These are phyloP conservation scores for Syncerus caffer DNA, from an alignment of 2,797 vertebrate species.

Conservation along the genomic window DNA sequence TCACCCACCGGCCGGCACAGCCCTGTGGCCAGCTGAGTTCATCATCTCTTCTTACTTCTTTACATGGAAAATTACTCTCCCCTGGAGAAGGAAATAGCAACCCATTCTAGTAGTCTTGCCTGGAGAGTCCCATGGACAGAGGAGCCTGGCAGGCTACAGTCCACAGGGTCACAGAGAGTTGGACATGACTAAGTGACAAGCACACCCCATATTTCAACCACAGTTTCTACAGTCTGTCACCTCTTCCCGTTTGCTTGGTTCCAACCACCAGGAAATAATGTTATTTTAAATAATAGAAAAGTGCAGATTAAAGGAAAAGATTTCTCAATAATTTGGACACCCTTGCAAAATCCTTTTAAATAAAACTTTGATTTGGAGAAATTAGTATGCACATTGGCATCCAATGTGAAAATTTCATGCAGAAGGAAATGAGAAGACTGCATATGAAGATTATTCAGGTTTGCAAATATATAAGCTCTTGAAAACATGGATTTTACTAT, in stretches of 20 bases:
- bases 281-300: constrained; percentile 19
- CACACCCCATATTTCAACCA: neutral
- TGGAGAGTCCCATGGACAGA: neutral
- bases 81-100: neutral
- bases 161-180: accelerated
- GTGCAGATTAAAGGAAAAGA: neutral
- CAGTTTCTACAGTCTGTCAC: neutral
- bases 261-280: neutral
- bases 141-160: neutral
- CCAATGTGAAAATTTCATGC: neutral
- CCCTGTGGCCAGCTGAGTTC: neutral
- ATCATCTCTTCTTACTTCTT: neutral
- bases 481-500: constrained; percentile 33
- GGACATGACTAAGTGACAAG: neutral
- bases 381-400: neutral
- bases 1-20: accelerated
- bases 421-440: neutral
- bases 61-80: neutral
- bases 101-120: neutral
- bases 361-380: neutral
- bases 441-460: neutral
- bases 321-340: neutral
- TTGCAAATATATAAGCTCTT: constrained; percentile 37
- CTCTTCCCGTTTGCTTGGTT: neutral
- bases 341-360: neutral